phyloP scores from a whole-genome alignment of 2,113 vertebrate species.

The Crotalus horridus region DNA sequence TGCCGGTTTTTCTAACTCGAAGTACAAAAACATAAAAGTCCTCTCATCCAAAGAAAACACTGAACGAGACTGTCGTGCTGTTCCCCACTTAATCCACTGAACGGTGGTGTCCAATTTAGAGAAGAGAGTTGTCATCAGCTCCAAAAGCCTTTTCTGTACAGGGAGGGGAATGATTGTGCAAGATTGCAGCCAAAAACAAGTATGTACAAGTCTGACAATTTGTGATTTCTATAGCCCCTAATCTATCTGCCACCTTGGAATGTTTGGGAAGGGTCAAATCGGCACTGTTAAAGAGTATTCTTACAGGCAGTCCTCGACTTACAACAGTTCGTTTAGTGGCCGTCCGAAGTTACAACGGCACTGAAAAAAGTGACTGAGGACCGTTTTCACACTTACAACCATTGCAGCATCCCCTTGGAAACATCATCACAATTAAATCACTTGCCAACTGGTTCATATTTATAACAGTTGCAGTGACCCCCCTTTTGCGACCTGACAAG shows the following conservation, averaged over 20 bases:
- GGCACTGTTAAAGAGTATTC: background rate
- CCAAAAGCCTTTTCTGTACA: background rate
- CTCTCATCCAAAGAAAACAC: background rate
- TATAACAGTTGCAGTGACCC: background rate
- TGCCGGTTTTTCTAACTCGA: background rate
- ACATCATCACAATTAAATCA: background rate
- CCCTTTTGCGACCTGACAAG: background rate
- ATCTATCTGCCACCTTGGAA: background rate
- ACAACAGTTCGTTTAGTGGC: background rate
- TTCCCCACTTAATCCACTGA: background rate
- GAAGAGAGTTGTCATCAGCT: background rate
- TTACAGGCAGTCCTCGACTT: background rate
- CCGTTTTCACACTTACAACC: background rate
- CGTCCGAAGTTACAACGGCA: background rate
- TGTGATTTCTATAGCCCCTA: background rate
- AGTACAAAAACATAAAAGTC: background rate
- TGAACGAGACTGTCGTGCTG: background rate
- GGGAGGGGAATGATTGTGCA: background rate
- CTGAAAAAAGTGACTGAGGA: background rate
- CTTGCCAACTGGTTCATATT: background rate
- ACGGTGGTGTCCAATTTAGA: background rate
- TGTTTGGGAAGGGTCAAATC: background rate
- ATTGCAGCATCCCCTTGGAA: background rate
- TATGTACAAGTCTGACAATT: background rate
- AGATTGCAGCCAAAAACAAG: background rate